phyloP scores from a whole-genome alignment of 2,113 vertebrate genomes.

The Labrus mixtus region DNA sequence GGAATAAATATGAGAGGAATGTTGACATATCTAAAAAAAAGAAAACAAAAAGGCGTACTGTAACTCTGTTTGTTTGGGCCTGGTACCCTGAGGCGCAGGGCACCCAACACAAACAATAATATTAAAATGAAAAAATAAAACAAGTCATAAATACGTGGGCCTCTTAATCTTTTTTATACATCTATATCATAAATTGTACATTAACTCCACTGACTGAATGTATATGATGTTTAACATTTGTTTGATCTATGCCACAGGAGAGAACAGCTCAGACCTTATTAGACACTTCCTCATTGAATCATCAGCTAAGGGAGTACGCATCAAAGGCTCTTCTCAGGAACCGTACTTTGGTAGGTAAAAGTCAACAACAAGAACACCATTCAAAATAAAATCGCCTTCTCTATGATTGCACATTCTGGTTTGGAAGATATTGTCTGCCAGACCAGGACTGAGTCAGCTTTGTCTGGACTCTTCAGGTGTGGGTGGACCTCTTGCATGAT shows the following conservation, averaged over 20 bases:
- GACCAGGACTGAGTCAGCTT: conserved; percentile 48
- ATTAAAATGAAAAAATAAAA: neutral
- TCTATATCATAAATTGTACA: neutral
- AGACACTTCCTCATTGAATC: conserved; percentile 94
- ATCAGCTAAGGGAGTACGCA: conserved; percentile 90
- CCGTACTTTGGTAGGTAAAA: conserved; percentile 90
- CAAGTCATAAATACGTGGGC: neutral
- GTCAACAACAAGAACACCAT: neutral
- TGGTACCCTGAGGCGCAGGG: too few species aligned
- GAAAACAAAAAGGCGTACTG: too few species aligned
- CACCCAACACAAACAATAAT: too few species aligned
- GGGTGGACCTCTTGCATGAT: conserved; percentile 15
- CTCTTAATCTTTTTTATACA: neutral
- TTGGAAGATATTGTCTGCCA: neutral
- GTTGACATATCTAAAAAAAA: too few species aligned
- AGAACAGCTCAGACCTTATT: conserved; percentile 78
- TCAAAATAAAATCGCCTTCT: neutral
- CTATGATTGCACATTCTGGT: neutral
- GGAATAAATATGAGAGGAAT: too few species aligned
- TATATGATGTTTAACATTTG: neutral
- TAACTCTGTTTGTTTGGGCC: too few species aligned
- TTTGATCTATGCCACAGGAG: conserved; percentile 45
- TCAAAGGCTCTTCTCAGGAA: conserved; percentile 90
- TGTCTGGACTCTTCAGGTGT: conserved; percentile 18
- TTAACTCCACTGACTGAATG: neutral